Conservation (phyloP, 2,113 vertebrate species). For the Ursus arctos region DNA sequence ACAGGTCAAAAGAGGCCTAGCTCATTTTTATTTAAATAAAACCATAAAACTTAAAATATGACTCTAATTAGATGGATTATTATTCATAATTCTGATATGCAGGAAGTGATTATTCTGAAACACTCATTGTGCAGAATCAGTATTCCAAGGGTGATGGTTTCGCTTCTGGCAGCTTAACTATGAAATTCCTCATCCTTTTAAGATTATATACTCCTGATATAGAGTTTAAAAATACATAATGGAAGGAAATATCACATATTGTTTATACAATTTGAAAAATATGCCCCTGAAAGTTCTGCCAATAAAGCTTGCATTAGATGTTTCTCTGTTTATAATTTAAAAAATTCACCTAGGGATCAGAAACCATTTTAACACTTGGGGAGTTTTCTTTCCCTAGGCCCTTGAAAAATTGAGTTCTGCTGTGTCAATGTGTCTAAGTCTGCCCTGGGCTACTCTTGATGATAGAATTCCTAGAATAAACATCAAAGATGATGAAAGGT, state of each 20-base stretch:
- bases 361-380: slow-evolving; percentile 13
- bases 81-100: neutral
- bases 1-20: neutral
- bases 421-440: slow-evolving; percentile 59
- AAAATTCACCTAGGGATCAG: slow-evolving; percentile 48
- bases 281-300: neutral
- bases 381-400: slow-evolving; percentile 44
- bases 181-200: slow-evolving; percentile 24
- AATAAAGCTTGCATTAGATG: slow-evolving; percentile 40
- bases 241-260: slow-evolving; percentile 45
- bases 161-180: neutral
- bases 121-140: neutral
- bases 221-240: slow-evolving; percentile 44
- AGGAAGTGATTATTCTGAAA: neutral
- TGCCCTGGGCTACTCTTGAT: slow-evolving; percentile 43
- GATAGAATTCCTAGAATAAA: slow-evolving; percentile 77
- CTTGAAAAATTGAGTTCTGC: slow-evolving; percentile 71
- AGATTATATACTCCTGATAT: neutral
- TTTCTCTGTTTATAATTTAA: slow-evolving; percentile 56
- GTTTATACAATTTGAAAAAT: slow-evolving; percentile 63
- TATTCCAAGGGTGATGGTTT: neutral
- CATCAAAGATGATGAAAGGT: slow-evolving; percentile 62
- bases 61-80: neutral
- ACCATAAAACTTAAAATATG: slow-evolving; percentile 3
- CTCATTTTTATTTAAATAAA: slow-evolving; percentile 13